A percentile compares a stretch with the other conserved stretches of the same genome.
Evolutionary conservation across 1,140 invertebrate genomes (phyloP).

Genomic region (Coboldia fuscipes): DNA sequence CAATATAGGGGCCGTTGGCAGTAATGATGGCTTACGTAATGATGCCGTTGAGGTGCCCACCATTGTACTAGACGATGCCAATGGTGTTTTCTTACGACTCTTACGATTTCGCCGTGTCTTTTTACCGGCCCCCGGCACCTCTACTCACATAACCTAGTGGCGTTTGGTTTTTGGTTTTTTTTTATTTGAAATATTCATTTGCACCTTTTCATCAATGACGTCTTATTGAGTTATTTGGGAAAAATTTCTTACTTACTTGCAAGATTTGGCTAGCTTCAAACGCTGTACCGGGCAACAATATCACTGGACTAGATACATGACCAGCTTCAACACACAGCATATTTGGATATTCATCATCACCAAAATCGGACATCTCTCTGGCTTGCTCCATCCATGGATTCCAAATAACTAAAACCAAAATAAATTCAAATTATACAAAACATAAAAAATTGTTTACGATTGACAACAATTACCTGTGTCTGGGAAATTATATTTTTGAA

Average conservation of each 20-base stretch:
- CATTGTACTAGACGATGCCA: not conserved
- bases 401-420: conserved; percentile 55
- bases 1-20: not conserved
- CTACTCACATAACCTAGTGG: conserved; percentile 21
- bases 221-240: not conserved
- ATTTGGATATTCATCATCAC: conserved; percentile 83
- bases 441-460: too few relatives aligned
- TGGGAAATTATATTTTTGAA: conserved; percentile 85
- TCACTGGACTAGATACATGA: conserved; percentile 64
- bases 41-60: not conserved
- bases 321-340: conserved; percentile 92
- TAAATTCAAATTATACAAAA: too few relatives aligned
- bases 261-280: conserved; percentile 20
- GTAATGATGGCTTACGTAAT: not conserved
- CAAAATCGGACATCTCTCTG: conserved; percentile 80
- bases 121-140: conserved; percentile 2
- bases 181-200: conserved; percentile 1
- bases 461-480: conserved; percentile 45
- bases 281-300: conserved; percentile 56
- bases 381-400: conserved; percentile 90
- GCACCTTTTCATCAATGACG: not conserved
- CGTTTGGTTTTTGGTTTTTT: not conserved
- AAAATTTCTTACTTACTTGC: conserved; percentile 10
- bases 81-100: not conserved
- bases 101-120: not conserved